Conservation (phyloP, 2,888 invertebrate species). For the Neoaliturus tenellus region DNA sequence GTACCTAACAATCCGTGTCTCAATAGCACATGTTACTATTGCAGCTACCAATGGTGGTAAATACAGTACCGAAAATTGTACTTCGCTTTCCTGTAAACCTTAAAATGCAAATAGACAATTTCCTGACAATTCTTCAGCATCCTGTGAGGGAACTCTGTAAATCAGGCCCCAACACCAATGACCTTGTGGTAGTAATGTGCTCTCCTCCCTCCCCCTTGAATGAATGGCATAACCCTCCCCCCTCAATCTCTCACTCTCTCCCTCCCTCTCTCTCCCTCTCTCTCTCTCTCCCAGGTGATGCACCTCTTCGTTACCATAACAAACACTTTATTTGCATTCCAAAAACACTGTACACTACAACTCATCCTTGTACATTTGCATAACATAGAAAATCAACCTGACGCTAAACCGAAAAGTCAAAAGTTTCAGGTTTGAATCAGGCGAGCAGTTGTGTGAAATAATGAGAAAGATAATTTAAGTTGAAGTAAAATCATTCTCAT, state of each 20-base stretch:
- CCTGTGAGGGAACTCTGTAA: neutral
- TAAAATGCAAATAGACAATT: neutral
- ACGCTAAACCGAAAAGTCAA: too few species aligned
- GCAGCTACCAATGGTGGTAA: too few species aligned
- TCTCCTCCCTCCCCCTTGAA: neutral
- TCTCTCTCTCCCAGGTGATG: neutral
- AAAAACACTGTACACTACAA: neutral
- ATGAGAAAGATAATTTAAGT: too few species aligned
- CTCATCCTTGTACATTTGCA: neutral
- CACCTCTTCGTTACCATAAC: neutral
- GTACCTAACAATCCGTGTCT: too few species aligned
- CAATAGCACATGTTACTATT: too few species aligned
- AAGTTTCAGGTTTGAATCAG: too few species aligned
- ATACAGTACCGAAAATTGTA: too few species aligned
- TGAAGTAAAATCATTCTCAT: too few species aligned
- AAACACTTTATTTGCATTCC: neutral
- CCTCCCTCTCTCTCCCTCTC: neutral
- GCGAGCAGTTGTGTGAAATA: too few species aligned
- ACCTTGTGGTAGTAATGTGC: neutral
- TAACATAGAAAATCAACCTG: too few species aligned
- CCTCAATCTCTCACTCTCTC: neutral
- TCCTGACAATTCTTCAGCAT: neutral
- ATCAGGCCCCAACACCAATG: constrained; percentile 2
- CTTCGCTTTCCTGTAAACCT: too few species aligned
- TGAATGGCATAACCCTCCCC: neutral